These are phyloP conservation scores for Oreohelix idahoensis DNA, from an alignment of 1,140 invertebrate genomes.

Conservation along the genomic window DNA sequence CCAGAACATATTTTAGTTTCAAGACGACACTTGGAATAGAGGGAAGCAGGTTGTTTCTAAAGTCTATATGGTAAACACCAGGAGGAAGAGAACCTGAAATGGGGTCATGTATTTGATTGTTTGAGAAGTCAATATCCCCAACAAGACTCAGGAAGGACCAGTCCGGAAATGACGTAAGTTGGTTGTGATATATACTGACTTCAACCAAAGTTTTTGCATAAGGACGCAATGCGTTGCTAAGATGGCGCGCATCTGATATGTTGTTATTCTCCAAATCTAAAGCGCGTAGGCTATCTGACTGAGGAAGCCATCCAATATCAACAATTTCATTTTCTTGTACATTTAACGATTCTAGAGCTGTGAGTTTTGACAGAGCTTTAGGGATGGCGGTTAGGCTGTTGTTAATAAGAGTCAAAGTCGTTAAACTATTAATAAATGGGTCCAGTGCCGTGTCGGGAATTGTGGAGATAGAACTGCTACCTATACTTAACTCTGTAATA, in stretches of 20 bases:
- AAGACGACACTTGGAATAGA: not conserved
- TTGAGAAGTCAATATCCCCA: not conserved
- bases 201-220: not conserved
- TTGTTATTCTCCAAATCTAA: not conserved
- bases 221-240: not conserved
- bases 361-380: not conserved
- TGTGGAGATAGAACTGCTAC: not conserved
- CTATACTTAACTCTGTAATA: not conserved
- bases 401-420: not conserved
- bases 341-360: not conserved
- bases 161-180: not conserved
- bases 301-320: not conserved
- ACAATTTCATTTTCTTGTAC: not conserved
- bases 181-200: not conserved
- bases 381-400: not conserved
- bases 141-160: not conserved
- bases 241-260: not conserved
- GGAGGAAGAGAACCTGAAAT: not conserved
- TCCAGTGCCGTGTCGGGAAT: not conserved
- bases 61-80: not conserved
- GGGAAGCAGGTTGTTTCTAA: not conserved
- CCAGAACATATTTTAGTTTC: not conserved
- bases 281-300: not conserved
- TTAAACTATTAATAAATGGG: not conserved
- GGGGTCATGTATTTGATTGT: not conserved